Evolutionary conservation across 2,888 invertebrate species (phyloP).

Genomic region (Nephrotoma appendiculata): DNA sequence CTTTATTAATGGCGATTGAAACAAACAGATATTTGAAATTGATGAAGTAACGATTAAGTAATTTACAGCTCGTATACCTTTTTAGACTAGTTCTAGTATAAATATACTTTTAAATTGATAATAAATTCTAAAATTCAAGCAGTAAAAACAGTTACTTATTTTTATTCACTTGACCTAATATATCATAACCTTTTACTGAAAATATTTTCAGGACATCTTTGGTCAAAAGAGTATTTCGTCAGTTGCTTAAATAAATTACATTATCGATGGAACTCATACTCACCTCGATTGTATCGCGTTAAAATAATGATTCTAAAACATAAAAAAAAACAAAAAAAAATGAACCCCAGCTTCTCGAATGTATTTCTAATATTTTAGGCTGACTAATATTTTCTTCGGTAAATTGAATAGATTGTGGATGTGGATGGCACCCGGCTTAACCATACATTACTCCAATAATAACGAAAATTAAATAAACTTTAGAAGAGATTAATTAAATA

Average conservation of each 20-base stretch:
- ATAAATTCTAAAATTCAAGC: too few relatives aligned
- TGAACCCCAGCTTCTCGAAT: neutral
- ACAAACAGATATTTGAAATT: too few relatives aligned
- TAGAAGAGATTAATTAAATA: neutral
- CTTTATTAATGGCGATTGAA: too few relatives aligned
- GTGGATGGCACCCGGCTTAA: neutral
- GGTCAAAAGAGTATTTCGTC: neutral
- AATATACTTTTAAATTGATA: too few relatives aligned
- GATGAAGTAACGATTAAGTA: too few relatives aligned
- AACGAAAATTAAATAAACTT: neutral
- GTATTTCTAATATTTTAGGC: neutral
- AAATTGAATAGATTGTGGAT: neutral
- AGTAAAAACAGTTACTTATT: too few relatives aligned
- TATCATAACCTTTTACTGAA: too few relatives aligned
- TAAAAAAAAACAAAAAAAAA: neutral
- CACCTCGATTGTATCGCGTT: neutral
- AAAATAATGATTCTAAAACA: neutral
- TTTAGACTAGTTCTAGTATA: too few relatives aligned
- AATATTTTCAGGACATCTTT: too few relatives aligned
- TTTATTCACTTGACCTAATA: too few relatives aligned
- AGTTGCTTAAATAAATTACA: neutral
- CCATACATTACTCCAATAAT: neutral
- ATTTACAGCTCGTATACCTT: too few relatives aligned
- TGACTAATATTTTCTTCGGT: neutral
- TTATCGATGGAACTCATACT: neutral